Base-by-base conservation (phyloP, 2,888 invertebrate species). In the Ormyrus labotus region DNA sequence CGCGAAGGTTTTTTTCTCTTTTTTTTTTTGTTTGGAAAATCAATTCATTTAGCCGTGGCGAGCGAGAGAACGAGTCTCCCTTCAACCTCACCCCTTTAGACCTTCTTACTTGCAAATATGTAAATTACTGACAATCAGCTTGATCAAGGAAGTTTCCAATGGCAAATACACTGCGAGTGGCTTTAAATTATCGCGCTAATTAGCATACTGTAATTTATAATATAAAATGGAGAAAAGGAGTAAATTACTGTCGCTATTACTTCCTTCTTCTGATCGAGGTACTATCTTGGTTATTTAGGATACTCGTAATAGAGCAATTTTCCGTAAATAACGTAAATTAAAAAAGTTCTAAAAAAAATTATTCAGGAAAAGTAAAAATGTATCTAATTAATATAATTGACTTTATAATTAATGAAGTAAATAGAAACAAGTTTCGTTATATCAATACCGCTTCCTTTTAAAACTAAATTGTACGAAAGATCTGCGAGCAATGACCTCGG, bases 101-200 rank as follows among this genome's bases (percentile, higher is more conserved):
- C 34, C 34, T 34, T 34, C 34, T 34, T 57, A 4, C 34, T 34
- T 5, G 51, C 50, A 65, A 71, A 76, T 78, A 78, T 78, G 78
- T 61, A 78, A 78, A 78, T 78, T 50, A 47, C 57, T 13, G 61
- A 72, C 72, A 69, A 57, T 78, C 73, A 11, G 50, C 57, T 50
- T 68, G 73, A 73, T 78, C 78, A 73, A 68, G 73, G 68, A 73
- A 78, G 63, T 69, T 63, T 68, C 34, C 65, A 67, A 78, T 71
- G 78, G 71, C 47, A 50, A 71, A 68, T 78, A 68, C 68, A 78
- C 78, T 65, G n/a, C n/a, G 19, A 13, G 50, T 70, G 50, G 58
- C 48, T 71, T 65, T 65, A 78, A 78, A 45, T 78, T 67, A 78
- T 70, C 47, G 34, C 70, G 57, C 13, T 53, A 57, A 77, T 77